A percentile compares a stretch with the other conserved stretches of the same genome.
These are phyloP conservation scores for Petrocephalus microphthalmus DNA, from an alignment of 2,113 vertebrate genomes.

Conservation along the genomic window DNA sequence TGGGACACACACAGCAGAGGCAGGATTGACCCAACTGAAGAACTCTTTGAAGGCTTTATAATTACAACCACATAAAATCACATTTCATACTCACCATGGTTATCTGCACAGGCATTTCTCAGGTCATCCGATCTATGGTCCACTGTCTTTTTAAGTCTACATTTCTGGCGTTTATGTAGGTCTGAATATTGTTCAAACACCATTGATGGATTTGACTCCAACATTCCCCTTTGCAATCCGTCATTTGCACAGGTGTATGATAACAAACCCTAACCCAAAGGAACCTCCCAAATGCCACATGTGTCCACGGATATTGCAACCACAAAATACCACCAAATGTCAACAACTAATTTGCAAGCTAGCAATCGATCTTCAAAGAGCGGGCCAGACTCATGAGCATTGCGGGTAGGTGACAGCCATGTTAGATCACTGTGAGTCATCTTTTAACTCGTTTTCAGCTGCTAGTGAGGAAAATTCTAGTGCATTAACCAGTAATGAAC, in stretches of 20 bases:
- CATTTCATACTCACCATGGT: neutral
- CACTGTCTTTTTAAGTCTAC: neutral
- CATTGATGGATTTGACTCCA: neutral
- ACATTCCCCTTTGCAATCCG: neutral
- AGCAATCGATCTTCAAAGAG: neutral
- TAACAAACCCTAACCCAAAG: neutral
- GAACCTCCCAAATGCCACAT: slow-evolving; percentile 14
- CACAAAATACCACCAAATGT: slow-evolving; percentile 23
- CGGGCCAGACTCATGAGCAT: neutral
- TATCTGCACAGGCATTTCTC: neutral
- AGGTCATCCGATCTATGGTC: neutral
- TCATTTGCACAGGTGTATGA: neutral
- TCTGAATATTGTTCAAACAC: neutral
- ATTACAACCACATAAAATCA: neutral
- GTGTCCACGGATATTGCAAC: neutral
- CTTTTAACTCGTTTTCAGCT: neutral
- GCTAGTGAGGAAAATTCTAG: neutral
- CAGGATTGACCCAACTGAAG: neutral
- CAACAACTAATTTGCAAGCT: slow-evolving; percentile 8
- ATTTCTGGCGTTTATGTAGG: neutral
- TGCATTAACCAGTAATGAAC: neutral
- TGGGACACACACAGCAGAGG: neutral
- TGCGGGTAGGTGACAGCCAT: neutral
- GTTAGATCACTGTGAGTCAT: neutral
- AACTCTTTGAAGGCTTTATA: neutral